A percentile compares a stretch with the other conserved stretches of the same genome.
phyloP scores from a whole-genome alignment of 2,113 vertebrate species.

The Pangasianodon hypophthalmus region DNA sequence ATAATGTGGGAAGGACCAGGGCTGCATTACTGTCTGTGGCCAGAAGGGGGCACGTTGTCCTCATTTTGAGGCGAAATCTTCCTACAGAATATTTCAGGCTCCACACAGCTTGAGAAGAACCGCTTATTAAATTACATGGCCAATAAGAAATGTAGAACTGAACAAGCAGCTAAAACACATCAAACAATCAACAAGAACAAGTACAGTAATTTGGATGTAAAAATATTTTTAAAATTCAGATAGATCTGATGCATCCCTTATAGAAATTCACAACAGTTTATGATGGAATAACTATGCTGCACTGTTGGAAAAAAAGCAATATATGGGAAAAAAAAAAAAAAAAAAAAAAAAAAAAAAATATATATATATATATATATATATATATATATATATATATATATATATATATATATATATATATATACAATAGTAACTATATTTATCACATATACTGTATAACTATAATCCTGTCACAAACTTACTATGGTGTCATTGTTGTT shows the following conservation, averaged over 20 bases:
- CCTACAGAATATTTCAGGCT: background rate
- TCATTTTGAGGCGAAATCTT: slow-evolving; percentile 15
- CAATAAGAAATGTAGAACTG: background rate
- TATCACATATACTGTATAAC: background rate
- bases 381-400: no score
- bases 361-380: no score
- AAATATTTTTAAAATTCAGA: background rate
- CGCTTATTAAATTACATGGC: slow-evolving; percentile 25
- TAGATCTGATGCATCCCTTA: background rate
- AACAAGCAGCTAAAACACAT: background rate
- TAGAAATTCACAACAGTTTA: background rate
- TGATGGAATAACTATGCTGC: background rate
- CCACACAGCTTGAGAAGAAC: slow-evolving; percentile 14
- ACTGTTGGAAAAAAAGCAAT: background rate
- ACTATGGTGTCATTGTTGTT: background rate
- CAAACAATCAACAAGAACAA: background rate
- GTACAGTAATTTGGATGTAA: background rate
- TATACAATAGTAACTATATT: background rate
- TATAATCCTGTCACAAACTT: background rate
- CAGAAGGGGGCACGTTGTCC: slow-evolving; percentile 43
- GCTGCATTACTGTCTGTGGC: background rate
- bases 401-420: no score
- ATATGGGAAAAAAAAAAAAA: no score
- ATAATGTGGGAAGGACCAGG: background rate
- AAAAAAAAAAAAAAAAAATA: no score